These are phyloP conservation scores for Ctenodactylus gundi DNA, from an alignment of 2,113 vertebrate species.

Conservation along the genomic window DNA sequence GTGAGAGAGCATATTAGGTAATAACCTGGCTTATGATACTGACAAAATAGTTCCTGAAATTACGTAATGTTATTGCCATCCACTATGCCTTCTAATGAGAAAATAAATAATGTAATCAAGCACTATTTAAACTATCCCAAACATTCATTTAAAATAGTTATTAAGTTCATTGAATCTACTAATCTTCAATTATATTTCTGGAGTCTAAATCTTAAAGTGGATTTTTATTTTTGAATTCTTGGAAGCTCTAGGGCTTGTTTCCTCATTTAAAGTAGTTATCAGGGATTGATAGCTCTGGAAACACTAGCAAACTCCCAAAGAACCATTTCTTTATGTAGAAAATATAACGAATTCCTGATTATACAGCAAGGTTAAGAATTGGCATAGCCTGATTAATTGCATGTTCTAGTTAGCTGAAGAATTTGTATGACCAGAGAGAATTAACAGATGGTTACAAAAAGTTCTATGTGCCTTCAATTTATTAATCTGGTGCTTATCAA, in stretches of 20 bases:
- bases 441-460: constrained; percentile 43
- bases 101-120: background rate
- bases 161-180: background rate
- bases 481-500: background rate
- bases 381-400: background rate
- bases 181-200: constrained; percentile 2
- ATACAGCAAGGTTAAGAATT: background rate
- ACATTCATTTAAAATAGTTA: background rate
- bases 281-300: background rate
- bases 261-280: background rate
- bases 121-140: background rate
- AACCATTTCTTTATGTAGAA: constrained; percentile 30
- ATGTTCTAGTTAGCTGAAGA: constrained; percentile 21
- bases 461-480: background rate
- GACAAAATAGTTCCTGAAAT: background rate
- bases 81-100: background rate
- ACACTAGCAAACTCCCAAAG: background rate
- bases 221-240: background rate
- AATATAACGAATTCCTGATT: background rate
- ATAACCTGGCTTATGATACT: background rate
- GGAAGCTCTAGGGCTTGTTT: background rate
- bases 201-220: background rate
- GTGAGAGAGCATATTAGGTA: background rate
- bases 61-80: background rate
- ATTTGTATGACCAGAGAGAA: background rate